Evolutionary conservation across 2,113 vertebrate species (phyloP), one percentile per base, ranked within the genome.

Genomic region (Pantherophis guttatus): DNA sequence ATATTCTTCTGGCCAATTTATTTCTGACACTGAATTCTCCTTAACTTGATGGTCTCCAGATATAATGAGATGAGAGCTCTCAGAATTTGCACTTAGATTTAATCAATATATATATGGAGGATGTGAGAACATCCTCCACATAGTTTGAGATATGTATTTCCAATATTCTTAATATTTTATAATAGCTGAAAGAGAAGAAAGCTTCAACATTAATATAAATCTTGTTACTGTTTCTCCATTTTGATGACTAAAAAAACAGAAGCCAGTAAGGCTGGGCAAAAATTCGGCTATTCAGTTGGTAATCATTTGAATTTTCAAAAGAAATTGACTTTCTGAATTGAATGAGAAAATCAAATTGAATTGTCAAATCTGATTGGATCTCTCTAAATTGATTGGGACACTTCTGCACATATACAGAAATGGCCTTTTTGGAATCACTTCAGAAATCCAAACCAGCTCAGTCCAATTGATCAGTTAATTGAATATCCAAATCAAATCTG

Each of bases 101-200:
- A 75, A 75, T 17, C 65, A 33, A 13, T 33, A 17, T 75, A 75
- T 75, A 75, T 75, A n/a, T 33, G 29, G 5, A 70, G 29, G 62
- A 70, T 10, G 11, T 33, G n/a, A 75, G 29, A 75, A 86, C 1
- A 59, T 26, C 24, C 7, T 91, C 39, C 7, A 85, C 33, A 9
- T 55, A 57, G 92, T 62, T 70, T 81, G 91, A 75, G 5, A 19
- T 91, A 55, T 33, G 39, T 1, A 0, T 94, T 93, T 0, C 0
- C 48, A 86, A 29, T 13, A 53, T 81, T 92, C 91, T 26, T 39
- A 0, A 2, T 92, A 90, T 90, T 94, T 92, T 44, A 81, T 86
- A 8, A 89, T 39, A 93, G 24, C 39, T 88, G 19, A n/a, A 75
- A 5, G 44, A 85, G 9, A 87, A 94, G n/a, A 89, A 89, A 94